Conservation (phyloP, 2,113 vertebrate genomes). For the Leptobrachium leishanense region DNA sequence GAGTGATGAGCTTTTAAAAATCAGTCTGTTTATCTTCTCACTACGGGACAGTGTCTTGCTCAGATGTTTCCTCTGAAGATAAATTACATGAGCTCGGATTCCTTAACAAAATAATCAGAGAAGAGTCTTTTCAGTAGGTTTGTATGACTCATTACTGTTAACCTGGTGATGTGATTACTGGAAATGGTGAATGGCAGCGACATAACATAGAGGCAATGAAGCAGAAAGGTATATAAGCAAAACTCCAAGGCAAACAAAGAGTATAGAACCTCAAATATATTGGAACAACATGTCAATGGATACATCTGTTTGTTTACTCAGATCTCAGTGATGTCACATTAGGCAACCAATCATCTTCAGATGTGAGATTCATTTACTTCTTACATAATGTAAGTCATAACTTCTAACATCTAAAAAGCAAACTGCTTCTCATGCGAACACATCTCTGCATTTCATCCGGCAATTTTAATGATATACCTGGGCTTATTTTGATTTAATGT, state of each 20-base stretch:
- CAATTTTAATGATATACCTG: too few species aligned
- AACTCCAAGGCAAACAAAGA: conserved; percentile 22
- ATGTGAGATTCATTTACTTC: too few species aligned
- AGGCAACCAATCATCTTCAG: conserved; percentile 3
- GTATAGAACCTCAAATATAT: conserved; percentile 29
- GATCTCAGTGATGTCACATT: conserved; percentile 18
- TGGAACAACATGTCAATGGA: conserved; percentile 15
- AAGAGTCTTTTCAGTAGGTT: conserved; percentile 21
- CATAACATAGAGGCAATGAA: conserved; percentile 34
- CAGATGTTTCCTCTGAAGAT: conserved; percentile 36
- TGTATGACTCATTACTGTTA: conserved; percentile 26
- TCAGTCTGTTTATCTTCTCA: not conserved
- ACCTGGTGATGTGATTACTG: conserved; percentile 36
- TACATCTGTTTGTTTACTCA: conserved; percentile 17
- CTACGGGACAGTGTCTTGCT: conserved; percentile 4
- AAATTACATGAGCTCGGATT: conserved; percentile 15
- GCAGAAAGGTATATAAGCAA: conserved; percentile 45
- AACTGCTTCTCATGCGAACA: too few species aligned
- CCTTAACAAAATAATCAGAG: conserved; percentile 41
- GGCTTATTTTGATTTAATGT: too few species aligned
- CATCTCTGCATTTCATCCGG: too few species aligned
- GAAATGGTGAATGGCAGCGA: conserved; percentile 29
- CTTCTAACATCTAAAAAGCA: too few species aligned
- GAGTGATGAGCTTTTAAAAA: conserved; percentile 14
- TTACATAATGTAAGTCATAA: too few species aligned